Evolutionary conservation across 2,113 vertebrate genomes (phyloP).

Genomic region (Mus pahari): DNA sequence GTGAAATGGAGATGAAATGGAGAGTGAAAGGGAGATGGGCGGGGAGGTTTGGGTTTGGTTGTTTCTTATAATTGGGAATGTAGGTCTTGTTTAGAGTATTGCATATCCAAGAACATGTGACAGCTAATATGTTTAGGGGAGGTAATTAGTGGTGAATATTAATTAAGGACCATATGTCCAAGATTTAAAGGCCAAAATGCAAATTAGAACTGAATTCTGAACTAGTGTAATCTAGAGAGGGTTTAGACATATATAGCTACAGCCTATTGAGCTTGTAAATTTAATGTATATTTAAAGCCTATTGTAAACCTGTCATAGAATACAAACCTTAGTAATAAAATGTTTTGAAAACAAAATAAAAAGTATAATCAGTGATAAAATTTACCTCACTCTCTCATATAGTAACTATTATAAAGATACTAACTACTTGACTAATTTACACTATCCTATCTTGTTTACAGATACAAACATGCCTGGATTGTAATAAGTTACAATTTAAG

Average conservation of each 20-base stretch:
- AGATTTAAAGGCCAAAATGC: neutral
- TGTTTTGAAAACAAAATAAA: constrained; percentile 9
- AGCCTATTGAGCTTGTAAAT: neutral
- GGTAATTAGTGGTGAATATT: too few relatives aligned
- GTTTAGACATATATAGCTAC: neutral
- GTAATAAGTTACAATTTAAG: neutral
- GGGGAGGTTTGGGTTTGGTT: too few relatives aligned
- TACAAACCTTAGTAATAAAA: neutral
- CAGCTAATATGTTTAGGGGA: too few relatives aligned
- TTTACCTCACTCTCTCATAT: neutral
- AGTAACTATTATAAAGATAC: neutral
- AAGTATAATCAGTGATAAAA: neutral
- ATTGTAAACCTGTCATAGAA: neutral
- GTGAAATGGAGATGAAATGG: too few relatives aligned
- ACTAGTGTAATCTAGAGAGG: neutral
- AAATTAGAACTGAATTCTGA: neutral
- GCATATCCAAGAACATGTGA: too few relatives aligned
- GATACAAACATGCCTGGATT: neutral
- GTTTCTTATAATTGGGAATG: too few relatives aligned
- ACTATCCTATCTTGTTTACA: neutral
- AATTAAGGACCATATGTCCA: too few relatives aligned
- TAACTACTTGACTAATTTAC: neutral
- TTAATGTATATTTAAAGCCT: neutral
- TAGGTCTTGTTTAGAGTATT: too few relatives aligned
- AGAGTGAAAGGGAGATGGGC: too few relatives aligned